Base-by-base conservation (phyloP, 92 coral and sea anemone species). In the Nematostella vectensis region DNA sequence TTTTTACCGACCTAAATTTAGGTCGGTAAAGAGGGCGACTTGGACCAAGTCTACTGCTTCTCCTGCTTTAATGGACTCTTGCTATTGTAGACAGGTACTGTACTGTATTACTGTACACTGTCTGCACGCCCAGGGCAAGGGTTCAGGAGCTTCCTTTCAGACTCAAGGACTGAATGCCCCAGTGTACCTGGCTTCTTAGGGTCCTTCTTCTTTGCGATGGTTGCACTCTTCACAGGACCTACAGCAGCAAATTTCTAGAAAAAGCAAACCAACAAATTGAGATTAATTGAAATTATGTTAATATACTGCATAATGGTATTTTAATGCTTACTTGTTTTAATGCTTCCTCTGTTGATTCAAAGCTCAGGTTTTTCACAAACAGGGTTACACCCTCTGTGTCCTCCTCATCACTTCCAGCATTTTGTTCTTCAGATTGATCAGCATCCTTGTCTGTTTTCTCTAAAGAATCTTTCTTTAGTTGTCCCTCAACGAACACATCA, bases 331-430 rank as follows among this genome's bases (percentile, higher is more conserved):
- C 97, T 95, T 85, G 83, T 56, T 89, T 81, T 27, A 89, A 47
- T 3, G 70, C 23, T 19, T 85, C 95, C 43, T 89, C 97, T 10
- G 64, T 65, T 18, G 97, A 85, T n/a, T 72, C 62, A 59, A 91
- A 91, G 66, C 78, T 91, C 27, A 91, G 60, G 63, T 91, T 91
- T 72, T 91, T 91, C 49, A 91, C 82, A 78, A 91, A 91, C n/a
- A 91, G 57, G 20, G 80, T 83, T 30, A 76, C 70, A 30, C 93
- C 95, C 16, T 80, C 83, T 13, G 55, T 45, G 19, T 77, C 74
- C 11, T 78, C 98, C 16, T 65, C 16, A 24, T 78, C 88, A 25
- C 62, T 80, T 27, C 59, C 91, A 19, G 72, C 77, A 11, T 16
- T 6, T 6, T 33, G 6, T 33, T 33, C 40, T 33, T 33, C 40